Conservation (phyloP, 1,140 invertebrate species). For the Heterodera schachtii region DNA sequence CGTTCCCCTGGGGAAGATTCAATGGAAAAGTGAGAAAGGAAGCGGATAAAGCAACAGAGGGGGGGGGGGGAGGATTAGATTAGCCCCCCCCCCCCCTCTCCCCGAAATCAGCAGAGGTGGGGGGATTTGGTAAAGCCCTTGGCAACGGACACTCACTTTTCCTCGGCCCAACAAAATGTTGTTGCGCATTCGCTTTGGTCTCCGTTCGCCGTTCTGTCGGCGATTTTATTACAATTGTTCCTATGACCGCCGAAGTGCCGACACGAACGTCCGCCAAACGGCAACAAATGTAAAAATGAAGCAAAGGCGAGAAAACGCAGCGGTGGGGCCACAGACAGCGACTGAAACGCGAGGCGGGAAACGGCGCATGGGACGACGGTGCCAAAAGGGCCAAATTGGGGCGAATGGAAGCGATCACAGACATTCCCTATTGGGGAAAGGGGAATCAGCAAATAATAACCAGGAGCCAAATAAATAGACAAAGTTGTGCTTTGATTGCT, state of each 20-base stretch:
- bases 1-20: not conserved
- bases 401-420: conserved; percentile 32
- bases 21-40: too few species aligned
- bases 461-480: too few species aligned
- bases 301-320: conserved; percentile 49
- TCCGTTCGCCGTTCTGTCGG: conserved; percentile 8
- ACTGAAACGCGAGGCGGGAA: not conserved
- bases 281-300: conserved; percentile 56
- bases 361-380: conserved; percentile 36
- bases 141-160: not conserved
- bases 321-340: conserved; percentile 31
- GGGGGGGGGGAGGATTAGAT: too few species aligned
- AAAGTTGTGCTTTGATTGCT: not conserved
- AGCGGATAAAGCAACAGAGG: too few species aligned
- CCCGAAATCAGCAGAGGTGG: too few species aligned
- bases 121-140: too few species aligned
- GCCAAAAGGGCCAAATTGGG: conserved; percentile 26
- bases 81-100: too few species aligned
- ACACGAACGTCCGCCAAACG: conserved; percentile 27
- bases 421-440: not conserved
- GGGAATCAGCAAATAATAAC: not conserved
- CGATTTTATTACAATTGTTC: not conserved
- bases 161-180: not conserved
- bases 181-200: not conserved
- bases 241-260: conserved; percentile 10